Conservation (phyloP, 2,888 invertebrate genomes). For the Macropis europaea region DNA sequence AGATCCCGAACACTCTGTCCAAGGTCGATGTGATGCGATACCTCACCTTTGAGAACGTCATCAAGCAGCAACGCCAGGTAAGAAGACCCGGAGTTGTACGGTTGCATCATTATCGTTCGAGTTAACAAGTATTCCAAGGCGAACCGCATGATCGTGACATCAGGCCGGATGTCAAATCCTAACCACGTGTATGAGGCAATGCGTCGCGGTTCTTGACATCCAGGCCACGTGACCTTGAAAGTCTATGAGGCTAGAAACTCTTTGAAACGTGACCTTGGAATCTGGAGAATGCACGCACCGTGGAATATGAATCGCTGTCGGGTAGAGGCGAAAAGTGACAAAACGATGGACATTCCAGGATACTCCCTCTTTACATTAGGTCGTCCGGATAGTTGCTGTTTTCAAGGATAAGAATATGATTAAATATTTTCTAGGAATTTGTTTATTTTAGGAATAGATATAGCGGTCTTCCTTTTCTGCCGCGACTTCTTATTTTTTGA, state of each 20-base stretch:
- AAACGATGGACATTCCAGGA: no score
- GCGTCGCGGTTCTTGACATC: background rate
- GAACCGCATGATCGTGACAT: constrained; percentile 37
- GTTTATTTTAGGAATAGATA: no score
- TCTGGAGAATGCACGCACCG: background rate
- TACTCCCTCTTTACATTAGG: no score
- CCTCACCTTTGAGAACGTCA: constrained; percentile 87
- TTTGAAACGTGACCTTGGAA: background rate
- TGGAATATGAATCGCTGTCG: no score
- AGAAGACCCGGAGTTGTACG: background rate
- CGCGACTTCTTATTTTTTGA: no score
- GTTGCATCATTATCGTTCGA: constrained; percentile 27
- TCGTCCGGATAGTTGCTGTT: no score
- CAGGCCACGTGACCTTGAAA: background rate
- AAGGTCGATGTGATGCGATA: constrained; percentile 88
- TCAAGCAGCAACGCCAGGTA: constrained; percentile 74
- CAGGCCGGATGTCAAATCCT: constrained; percentile 1
- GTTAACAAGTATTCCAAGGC: constrained; percentile 64
- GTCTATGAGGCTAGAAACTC: background rate
- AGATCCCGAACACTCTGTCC: constrained; percentile 82
- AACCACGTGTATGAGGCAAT: background rate
- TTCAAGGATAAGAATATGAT: no score
- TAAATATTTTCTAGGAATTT: no score
- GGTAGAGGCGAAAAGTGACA: no score
- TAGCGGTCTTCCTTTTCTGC: no score